phyloP scores from a whole-genome alignment of 2,113 vertebrate species.

The Burhinus bistriatus region DNA sequence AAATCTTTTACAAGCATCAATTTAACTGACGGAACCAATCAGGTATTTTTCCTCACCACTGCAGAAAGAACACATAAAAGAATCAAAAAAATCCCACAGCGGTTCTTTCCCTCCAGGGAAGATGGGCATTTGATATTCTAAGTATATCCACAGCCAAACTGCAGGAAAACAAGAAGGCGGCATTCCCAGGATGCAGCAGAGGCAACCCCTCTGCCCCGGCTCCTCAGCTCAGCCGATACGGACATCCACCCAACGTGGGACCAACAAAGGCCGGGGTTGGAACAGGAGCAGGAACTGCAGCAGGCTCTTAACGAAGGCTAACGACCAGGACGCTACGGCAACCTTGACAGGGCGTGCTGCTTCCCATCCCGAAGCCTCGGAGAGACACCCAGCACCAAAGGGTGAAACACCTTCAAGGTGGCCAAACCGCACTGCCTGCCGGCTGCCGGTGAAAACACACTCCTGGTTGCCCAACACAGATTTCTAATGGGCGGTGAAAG shows the following conservation, averaged over 20 bases:
- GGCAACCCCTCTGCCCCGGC: neutral
- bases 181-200: neutral
- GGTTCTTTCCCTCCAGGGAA: neutral
- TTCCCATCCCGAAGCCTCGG: neutral
- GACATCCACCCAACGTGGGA: fast-evolving
- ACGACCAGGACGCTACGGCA: neutral
- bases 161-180: fast-evolving
- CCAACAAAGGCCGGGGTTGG: neutral
- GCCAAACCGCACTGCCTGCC: neutral
- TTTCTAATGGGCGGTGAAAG: fast-evolving
- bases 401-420: neutral
- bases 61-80: neutral
- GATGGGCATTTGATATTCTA: neutral
- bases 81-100: neutral
- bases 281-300: neutral
- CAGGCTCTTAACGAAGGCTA: neutral
- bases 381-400: neutral
- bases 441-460: neutral
- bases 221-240: fast-evolving
- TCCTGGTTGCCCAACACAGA: fast-evolving
- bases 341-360: no score
- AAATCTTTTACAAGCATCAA: neutral
- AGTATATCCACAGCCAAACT: neutral
- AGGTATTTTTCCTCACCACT: neutral
- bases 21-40: neutral